phyloP scores from a whole-genome alignment of 2,888 invertebrate species.

The Drosophila cracens region DNA sequence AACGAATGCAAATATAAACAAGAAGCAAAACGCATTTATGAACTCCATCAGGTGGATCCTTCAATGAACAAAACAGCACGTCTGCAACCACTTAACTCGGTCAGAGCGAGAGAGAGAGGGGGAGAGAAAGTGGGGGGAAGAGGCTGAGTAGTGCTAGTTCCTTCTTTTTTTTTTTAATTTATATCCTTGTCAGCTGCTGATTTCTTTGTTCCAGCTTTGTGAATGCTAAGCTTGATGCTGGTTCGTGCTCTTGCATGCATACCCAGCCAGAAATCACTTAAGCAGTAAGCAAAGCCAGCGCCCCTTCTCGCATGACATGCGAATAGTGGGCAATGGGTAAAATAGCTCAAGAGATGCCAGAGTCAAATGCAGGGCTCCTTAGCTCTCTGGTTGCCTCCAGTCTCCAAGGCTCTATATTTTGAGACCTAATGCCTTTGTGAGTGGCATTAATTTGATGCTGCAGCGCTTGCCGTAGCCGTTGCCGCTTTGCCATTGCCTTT shows the following conservation, averaged over 20 bases:
- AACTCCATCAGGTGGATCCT: constrained; percentile 9
- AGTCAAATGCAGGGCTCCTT: constrained; percentile 33
- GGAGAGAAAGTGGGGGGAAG: background rate
- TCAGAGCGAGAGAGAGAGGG: too few species aligned
- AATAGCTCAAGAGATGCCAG: constrained; percentile 19
- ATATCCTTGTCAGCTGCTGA: constrained; percentile 23
- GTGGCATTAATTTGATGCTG: constrained; percentile 65
- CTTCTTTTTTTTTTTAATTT: constrained; percentile 9
- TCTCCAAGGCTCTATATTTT: constrained; percentile 36
- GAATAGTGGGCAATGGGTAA: constrained; percentile 1
- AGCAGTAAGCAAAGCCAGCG: constrained; percentile 48
- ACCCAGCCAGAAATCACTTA: constrained; percentile 63
- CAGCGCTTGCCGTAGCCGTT: constrained; percentile 20
- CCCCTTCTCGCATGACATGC: constrained; percentile 3
- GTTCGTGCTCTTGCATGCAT: constrained; percentile 43
- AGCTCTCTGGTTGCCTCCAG: constrained; percentile 5
- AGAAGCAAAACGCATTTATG: constrained; percentile 7
- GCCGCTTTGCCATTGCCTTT: constrained; percentile 6
- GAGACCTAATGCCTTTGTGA: constrained; percentile 60
- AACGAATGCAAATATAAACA: background rate
- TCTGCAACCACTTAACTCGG: constrained; percentile 36
- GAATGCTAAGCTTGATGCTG: background rate
- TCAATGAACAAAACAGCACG: constrained; percentile 31
- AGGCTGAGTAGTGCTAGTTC: constrained; percentile 13
- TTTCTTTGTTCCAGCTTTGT: constrained; percentile 22